These are phyloP conservation scores for Tuta absoluta DNA, from an alignment of 2,888 invertebrate species.

Conservation along the genomic window DNA sequence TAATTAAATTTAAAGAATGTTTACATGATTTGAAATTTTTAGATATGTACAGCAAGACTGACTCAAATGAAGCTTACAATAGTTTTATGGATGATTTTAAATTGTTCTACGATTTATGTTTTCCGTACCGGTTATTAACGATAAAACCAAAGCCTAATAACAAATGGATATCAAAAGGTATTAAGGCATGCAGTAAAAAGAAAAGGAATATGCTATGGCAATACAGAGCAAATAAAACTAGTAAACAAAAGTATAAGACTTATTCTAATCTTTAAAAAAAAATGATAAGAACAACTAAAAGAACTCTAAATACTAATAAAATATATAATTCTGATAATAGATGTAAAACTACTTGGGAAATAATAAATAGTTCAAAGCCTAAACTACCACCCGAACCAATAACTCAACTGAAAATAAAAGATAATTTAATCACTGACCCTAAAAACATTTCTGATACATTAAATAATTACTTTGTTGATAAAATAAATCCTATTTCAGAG, in stretches of 20 bases:
- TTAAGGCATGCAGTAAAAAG: too few species aligned
- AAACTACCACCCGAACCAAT: not conserved
- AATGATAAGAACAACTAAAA: not conserved
- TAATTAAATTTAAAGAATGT: too few species aligned
- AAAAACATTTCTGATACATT: not conserved
- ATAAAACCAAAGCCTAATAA: too few species aligned
- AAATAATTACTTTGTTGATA: not conserved
- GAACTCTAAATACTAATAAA: not conserved
- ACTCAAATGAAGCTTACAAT: not conserved
- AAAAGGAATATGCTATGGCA: not conserved
- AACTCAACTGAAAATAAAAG: not conserved
- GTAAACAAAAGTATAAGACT: not conserved
- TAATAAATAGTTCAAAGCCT: not conserved
- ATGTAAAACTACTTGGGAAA: not conserved
- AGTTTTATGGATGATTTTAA: not conserved
- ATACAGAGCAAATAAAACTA: not conserved
- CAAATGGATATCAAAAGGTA: too few species aligned
- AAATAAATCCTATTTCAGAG: not conserved
- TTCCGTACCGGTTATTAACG: too few species aligned
- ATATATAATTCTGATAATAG: not conserved
- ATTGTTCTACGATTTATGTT: too few species aligned
- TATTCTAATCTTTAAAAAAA: not conserved
- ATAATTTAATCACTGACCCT: not conserved
- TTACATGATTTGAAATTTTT: too few species aligned
- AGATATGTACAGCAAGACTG: not conserved